Evolutionary conservation across 2,888 invertebrate species (phyloP), one percentile per base, ranked within the genome.

Genomic region (Cordilura impudica): DNA sequence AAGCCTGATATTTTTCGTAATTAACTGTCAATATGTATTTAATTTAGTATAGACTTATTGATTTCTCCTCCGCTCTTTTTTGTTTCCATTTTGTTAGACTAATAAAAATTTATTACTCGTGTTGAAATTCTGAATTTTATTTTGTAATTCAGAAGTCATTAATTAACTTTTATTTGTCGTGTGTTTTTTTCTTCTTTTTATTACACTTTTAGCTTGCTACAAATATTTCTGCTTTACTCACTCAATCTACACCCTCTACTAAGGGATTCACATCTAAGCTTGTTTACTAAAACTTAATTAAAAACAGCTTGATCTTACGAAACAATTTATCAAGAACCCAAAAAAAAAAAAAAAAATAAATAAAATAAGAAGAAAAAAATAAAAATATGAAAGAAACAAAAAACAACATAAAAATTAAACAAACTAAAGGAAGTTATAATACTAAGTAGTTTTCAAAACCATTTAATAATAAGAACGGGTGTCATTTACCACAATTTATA

Each of bases 231-330:
- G 35, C 1, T n/a, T 39, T 39, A 12, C 12, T 31, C 39, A 53
- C 12, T 66, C 45, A 47, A 12, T 26, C 39, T 3, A 26, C n/a
- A 53, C 26, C 39, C 12, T 12, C 35, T 16, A 51, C 65, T 21
- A 21, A 65, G 65, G 39, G 35, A 51, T 54, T 54, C 29, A n/a
- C 8, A 29, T 53, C 3, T 35, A 49, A 61, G 60, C 51, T 51
- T 43, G 58, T 67, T 61, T 45, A 61, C 43, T 23, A 67, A 39
- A 74, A 61, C 21, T 74, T 74, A 74, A 74, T 74, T 74, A 74
- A 74, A 74, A 74, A 53, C 61, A 67, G 45, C 45, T 74, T 51
- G 74, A 67, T 61, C 18, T 60, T 53, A 23, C n/a, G 14, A 12
- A 49, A 39, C 35, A 72, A 49, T 69, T 51, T 23, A 69, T 49